Percentiles rank a stretch among this genome's conserved stretches.
phyloP scores from a whole-genome alignment of 2,797 vertebrate species.

The Staurois parvus region DNA sequence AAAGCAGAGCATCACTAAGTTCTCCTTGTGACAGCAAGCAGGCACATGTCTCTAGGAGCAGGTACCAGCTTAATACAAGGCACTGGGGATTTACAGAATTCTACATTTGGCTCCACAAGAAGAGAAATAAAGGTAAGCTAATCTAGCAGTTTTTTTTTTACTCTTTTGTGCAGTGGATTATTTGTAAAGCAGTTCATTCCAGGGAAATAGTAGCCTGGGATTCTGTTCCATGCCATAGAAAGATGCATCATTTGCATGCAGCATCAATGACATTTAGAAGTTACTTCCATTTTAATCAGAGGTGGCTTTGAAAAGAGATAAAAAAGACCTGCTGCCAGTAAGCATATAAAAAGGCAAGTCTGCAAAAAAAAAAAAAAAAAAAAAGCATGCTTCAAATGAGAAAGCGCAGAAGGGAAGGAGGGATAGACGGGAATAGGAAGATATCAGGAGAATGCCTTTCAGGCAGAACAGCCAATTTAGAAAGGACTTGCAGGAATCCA shows the following conservation, averaged over 20 bases:
- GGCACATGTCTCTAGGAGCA: conserved; percentile 59
- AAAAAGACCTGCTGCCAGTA: conserved; percentile 55
- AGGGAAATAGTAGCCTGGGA: conserved; percentile 25
- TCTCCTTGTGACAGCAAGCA: conserved; percentile 65
- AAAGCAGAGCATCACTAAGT: conserved; percentile 68
- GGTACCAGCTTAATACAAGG: conserved; percentile 56
- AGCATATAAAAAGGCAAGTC: conserved; percentile 58
- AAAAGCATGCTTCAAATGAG: conserved; percentile 58
- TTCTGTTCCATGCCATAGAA: conserved; percentile 18
- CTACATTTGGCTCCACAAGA: conserved; percentile 15
- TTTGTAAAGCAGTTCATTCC: conserved; percentile 37
- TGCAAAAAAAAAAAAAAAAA: conserved; percentile 63
- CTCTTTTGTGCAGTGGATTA: conserved; percentile 34
- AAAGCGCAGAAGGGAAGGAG: conserved; percentile 56
- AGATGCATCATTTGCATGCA: conserved; percentile 53
- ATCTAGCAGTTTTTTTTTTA: conserved; percentile 13
- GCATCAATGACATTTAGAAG: conserved; percentile 62
- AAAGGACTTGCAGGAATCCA: conserved; percentile 23
- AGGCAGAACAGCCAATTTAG: conserved; percentile 47
- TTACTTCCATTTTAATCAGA: conserved; percentile 59
- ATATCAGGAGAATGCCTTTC: conserved; percentile 51
- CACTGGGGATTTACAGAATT: conserved; percentile 66
- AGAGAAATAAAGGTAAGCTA: conserved; percentile 51
- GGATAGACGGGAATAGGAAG: conserved; percentile 21
- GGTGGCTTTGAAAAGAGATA: conserved; percentile 50